These are phyloP conservation scores for Baronia brevicornis DNA, from an alignment of 2,888 invertebrate species.

Conservation along the genomic window DNA sequence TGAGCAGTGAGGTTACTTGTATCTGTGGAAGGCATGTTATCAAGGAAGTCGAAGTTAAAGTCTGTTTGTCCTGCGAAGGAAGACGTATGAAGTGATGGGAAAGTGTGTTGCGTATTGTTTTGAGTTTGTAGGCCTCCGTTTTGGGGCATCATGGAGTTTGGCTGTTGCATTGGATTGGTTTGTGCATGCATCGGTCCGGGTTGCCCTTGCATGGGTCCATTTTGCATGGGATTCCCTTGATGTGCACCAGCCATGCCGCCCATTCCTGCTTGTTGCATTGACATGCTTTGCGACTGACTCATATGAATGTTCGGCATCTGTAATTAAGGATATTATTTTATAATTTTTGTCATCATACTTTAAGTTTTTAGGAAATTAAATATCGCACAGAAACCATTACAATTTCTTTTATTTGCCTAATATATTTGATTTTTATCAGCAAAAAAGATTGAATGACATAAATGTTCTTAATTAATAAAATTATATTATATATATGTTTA, in stretches of 20 bases:
- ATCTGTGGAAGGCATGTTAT: slow-evolving; percentile 86
- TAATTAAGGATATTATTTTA: slow-evolving; percentile 22
- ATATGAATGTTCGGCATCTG: slow-evolving; percentile 81
- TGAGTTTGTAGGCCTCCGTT: slow-evolving; percentile 18
- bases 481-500: too few species aligned
- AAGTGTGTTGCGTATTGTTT: slow-evolving; percentile 29
- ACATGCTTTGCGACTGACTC: slow-evolving; percentile 80
- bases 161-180: slow-evolving; percentile 20
- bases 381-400: background rate
- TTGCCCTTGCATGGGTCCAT: slow-evolving; percentile 35
- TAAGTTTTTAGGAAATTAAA: too few species aligned
- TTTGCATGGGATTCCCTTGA: slow-evolving; percentile 40
- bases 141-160: slow-evolving; percentile 19
- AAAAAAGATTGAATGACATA: too few species aligned
- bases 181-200: slow-evolving; percentile 30
- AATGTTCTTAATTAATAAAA: too few species aligned
- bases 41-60: slow-evolving; percentile 90
- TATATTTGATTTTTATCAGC: too few species aligned
- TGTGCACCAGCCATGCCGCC: slow-evolving; percentile 39
- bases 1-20: slow-evolving; percentile 86
- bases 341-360: too few species aligned
- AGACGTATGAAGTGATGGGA: slow-evolving; percentile 56
- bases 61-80: slow-evolving; percentile 75
- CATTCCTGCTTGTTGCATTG: slow-evolving; percentile 57
- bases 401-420: too few species aligned